These are phyloP conservation scores for Microplitis manilae DNA, from an alignment of 2,888 invertebrate species.

Conservation along the genomic window DNA sequence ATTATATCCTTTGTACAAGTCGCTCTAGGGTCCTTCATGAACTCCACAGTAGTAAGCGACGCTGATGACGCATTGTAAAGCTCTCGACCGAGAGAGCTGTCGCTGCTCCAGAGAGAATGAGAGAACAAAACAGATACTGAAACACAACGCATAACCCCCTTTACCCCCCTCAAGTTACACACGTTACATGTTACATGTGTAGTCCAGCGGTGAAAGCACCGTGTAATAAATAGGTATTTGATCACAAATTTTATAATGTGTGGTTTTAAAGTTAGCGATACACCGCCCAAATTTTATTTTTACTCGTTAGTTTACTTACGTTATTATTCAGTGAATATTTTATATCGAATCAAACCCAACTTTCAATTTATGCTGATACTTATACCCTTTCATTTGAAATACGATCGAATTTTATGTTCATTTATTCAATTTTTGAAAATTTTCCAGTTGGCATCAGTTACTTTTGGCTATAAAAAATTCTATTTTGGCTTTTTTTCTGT, in stretches of 20 bases:
- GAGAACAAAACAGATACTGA: conserved; percentile 29
- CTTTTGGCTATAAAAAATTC: too few species aligned
- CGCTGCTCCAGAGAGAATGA: conserved; percentile 40
- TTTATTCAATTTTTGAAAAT: too few species aligned
- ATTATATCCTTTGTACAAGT: conserved; percentile 70
- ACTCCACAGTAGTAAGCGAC: conserved; percentile 58
- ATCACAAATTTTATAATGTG: conserved; percentile 39
- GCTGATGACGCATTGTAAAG: conserved; percentile 72
- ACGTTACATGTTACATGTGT: conserved; percentile 17
- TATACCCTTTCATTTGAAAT: too few species aligned
- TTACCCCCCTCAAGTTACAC: conserved; percentile 21
- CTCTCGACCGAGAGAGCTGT: conserved; percentile 60
- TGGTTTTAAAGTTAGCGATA: conserved; percentile 14
- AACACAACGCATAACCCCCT: conserved; percentile 22
- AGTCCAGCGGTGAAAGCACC: conserved; percentile 48
- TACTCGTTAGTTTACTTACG: too few species aligned
- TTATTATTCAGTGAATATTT: too few species aligned
- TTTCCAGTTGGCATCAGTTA: too few species aligned
- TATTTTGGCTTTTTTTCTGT: too few species aligned
- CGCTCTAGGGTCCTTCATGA: conserved; percentile 67
- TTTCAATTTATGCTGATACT: too few species aligned
- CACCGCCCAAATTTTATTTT: conserved; percentile 7
- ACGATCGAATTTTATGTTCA: too few species aligned
- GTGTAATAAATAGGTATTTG: conserved; percentile 66
- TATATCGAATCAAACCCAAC: too few species aligned